phyloP scores from a whole-genome alignment of 2,888 invertebrate genomes.

The Spisula subtruncata region DNA sequence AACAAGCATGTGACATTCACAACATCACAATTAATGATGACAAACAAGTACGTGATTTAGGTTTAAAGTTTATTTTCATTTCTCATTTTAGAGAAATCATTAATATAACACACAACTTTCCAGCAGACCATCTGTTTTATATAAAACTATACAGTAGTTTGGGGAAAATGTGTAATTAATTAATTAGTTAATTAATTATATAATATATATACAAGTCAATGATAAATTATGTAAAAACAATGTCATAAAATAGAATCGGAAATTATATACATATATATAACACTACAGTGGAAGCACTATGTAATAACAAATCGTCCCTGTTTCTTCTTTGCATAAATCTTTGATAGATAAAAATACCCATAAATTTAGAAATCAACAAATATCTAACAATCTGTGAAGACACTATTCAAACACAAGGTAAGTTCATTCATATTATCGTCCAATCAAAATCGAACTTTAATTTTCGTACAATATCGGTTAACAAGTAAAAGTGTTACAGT shows the following conservation, averaged over 20 bases:
- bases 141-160: slow-evolving; percentile 32
- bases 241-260: slow-evolving; percentile 48
- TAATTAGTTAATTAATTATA: too few species aligned
- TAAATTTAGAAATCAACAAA: slow-evolving; percentile 21
- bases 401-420: not conserved
- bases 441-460: not conserved
- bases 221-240: slow-evolving; percentile 50
- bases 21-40: not conserved
- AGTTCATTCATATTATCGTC: not conserved
- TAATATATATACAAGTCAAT: slow-evolving; percentile 29
- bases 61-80: slow-evolving; percentile 33
- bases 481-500: not conserved
- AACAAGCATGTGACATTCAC: too few species aligned
- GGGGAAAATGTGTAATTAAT: not conserved
- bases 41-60: not conserved
- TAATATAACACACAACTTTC: slow-evolving; percentile 33
- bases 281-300: slow-evolving; percentile 42
- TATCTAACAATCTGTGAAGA: slow-evolving; percentile 1
- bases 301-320: slow-evolving; percentile 19
- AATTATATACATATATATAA: slow-evolving; percentile 32
- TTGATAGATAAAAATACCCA: slow-evolving; percentile 33
- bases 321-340: slow-evolving; percentile 36
- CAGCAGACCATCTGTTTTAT: slow-evolving; percentile 25
- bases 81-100: slow-evolving; percentile 31
- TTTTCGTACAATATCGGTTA: not conserved